A percentile compares a stretch with the other conserved stretches of the same genome.
phyloP scores from a whole-genome alignment of 2,797 vertebrate species.

The Enteromius viviparus region DNA sequence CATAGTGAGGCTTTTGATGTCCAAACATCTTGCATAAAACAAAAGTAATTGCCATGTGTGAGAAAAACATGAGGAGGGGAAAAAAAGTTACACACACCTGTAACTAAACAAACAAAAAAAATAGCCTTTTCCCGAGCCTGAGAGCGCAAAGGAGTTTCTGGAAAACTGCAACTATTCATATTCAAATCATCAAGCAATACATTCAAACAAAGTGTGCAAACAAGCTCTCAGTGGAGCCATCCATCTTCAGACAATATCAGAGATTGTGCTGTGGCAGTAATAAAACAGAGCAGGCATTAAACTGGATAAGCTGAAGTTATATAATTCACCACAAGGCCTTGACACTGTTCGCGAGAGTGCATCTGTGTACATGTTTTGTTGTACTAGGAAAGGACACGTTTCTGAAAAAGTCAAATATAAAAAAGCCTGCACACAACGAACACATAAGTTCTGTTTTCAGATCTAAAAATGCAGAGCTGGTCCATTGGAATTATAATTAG shows the following conservation, averaged over 20 bases:
- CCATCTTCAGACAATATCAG: conserved; percentile 39
- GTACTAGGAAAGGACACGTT: background rate
- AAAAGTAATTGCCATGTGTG: background rate
- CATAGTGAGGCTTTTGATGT: background rate
- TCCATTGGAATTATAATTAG: background rate
- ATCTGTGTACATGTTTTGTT: conserved; percentile 26
- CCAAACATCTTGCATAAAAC: background rate
- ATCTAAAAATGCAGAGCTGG: background rate
- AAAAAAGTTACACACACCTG: conserved; percentile 27
- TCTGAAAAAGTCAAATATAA: conserved; percentile 3
- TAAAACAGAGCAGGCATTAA: conserved; percentile 45
- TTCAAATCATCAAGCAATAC: conserved; percentile 41
- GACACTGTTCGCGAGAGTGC: background rate
- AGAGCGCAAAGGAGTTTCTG: conserved; percentile 2
- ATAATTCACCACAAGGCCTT: conserved; percentile 38
- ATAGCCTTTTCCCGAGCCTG: background rate
- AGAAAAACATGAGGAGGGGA: background rate
- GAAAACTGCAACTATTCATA: conserved; percentile 45
- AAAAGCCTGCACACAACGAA: background rate
- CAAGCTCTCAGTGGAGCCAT: conserved; percentile 26
- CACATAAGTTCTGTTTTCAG: background rate
- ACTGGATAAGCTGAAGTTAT: conserved; percentile 39
- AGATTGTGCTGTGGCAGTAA: conserved; percentile 27
- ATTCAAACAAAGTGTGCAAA: conserved; percentile 48
- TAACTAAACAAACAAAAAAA: background rate